Evolutionary conservation across 2,113 vertebrate species (phyloP).

Genomic region (Oreotrochilus melanogaster): DNA sequence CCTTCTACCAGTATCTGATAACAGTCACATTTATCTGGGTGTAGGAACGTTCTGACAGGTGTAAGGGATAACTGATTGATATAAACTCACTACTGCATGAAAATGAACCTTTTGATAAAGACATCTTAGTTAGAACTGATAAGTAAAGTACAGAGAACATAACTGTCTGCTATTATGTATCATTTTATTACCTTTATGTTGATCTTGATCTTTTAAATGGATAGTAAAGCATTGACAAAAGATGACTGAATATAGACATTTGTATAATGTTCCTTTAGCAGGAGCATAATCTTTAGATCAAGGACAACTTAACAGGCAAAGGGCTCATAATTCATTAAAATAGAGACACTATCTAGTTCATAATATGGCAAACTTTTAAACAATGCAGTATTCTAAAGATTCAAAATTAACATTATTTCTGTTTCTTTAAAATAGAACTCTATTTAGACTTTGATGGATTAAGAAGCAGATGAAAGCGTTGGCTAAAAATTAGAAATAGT

Average conservation of each 20-base stretch:
- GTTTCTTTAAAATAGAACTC: conserved; percentile 46
- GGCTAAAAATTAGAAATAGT: conserved; percentile 53
- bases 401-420: conserved; percentile 56
- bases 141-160: conserved; percentile 83
- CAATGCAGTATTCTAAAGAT: conserved; percentile 16
- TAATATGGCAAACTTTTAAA: conserved; percentile 74
- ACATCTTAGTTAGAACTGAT: conserved; percentile 85
- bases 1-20: conserved; percentile 87
- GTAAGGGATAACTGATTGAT: conserved; percentile 85
- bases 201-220: conserved; percentile 82
- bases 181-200: conserved; percentile 85
- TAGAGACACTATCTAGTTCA: conserved; percentile 51
- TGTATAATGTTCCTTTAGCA: conserved; percentile 69
- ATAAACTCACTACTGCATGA: conserved; percentile 88
- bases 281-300: conserved; percentile 70
- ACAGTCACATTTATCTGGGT: conserved; percentile 85
- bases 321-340: conserved; percentile 77
- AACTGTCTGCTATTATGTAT: conserved; percentile 82
- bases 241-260: conserved; percentile 74
- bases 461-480: background rate
- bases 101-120: conserved; percentile 88
- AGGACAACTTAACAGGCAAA: conserved; percentile 73
- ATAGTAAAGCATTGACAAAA: conserved; percentile 75
- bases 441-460: conserved; percentile 43
- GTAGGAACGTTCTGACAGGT: conserved; percentile 88